Conservation (phyloP, 2,888 invertebrate species). For the Cantharis nigra region DNA sequence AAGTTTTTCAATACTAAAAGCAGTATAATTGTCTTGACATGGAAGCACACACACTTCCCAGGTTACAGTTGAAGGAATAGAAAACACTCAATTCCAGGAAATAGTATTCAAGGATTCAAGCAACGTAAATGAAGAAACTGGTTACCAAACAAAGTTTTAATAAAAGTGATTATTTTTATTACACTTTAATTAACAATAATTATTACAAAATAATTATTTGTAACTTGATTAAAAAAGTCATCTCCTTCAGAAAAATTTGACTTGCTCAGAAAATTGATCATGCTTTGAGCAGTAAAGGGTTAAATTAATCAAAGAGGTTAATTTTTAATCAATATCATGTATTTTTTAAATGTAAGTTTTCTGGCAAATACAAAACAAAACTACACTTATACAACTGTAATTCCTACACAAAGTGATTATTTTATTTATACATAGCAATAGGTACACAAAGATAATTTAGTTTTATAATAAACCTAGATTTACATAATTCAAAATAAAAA, state of each 20-base stretch:
- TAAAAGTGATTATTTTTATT: not conserved
- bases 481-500: conserved; percentile 23
- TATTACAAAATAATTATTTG: not conserved
- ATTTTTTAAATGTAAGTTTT: conserved; percentile 52
- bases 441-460: conserved; percentile 57
- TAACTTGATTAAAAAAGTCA: not conserved
- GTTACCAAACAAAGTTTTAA: not conserved
- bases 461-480: conserved; percentile 38
- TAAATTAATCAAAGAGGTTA: conserved; percentile 21
- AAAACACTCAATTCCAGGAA: not conserved
- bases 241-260: not conserved
- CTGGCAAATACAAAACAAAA: conserved; percentile 56
- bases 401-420: conserved; percentile 54
- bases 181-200: not conserved
- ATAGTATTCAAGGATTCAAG: not conserved
- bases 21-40: not conserved
- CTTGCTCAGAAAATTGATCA: not conserved
- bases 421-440: conserved; percentile 58
- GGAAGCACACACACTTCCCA: not conserved
- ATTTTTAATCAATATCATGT: conserved; percentile 48
- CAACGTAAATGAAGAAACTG: not conserved
- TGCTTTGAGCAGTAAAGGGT: conserved; percentile 1
- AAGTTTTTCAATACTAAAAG: no score
- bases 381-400: conserved; percentile 57
- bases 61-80: not conserved